Percentiles rank a stretch among this genome's conserved stretches.
These are phyloP conservation scores for Mastomys natalensis DNA, from an alignment of 2,113 vertebrate species.

Conservation along the genomic window DNA sequence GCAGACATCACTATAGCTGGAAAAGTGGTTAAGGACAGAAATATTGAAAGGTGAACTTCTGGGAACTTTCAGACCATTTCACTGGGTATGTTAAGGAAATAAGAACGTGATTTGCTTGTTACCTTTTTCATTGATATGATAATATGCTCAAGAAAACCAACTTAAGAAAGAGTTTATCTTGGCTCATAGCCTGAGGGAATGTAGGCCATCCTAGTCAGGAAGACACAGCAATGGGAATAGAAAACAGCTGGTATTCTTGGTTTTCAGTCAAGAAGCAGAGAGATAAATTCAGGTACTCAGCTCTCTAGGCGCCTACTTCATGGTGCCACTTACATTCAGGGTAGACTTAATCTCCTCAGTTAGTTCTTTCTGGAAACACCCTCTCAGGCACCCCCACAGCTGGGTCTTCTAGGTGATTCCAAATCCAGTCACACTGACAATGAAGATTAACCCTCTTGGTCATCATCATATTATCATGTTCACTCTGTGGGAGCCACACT, in stretches of 20 bases:
- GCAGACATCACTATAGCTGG: neutral
- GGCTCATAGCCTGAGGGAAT: neutral
- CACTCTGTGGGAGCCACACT: fast-evolving
- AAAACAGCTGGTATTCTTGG: neutral
- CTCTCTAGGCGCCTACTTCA: neutral
- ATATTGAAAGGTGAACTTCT: neutral
- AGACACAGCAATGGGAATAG: too few species aligned
- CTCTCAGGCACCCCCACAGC: neutral
- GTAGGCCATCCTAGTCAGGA: neutral
- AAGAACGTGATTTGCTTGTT: too few species aligned
- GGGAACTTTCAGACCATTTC: neutral
- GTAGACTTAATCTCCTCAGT: neutral
- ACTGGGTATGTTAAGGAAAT: neutral
- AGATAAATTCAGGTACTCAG: neutral
- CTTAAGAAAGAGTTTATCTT: neutral
- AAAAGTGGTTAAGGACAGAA: neutral
- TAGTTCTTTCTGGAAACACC: neutral
- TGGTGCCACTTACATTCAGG: neutral
- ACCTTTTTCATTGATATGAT: neutral
- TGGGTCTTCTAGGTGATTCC: neutral
- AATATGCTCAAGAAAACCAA: neutral
- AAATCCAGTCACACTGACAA: too few species aligned
- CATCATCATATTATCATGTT: neutral
- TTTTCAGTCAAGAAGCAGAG: neutral
- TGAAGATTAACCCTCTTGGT: neutral